Percentiles rank a stretch among this genome's conserved stretches.
Conservation (phyloP, 2,888 invertebrate genomes). For the Philereme transversata region DNA sequence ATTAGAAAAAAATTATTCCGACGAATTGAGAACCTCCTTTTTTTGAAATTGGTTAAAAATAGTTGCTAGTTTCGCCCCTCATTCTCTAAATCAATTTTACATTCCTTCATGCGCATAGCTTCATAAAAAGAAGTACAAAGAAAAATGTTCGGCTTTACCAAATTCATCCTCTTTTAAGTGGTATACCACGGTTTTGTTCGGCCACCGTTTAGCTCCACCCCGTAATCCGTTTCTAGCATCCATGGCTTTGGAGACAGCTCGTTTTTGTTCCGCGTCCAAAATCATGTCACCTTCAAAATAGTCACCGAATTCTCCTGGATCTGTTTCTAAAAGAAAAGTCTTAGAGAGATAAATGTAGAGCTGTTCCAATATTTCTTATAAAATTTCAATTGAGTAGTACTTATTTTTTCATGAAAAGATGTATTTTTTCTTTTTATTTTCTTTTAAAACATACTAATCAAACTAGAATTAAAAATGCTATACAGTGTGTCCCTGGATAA, state of each 20-base stretch:
- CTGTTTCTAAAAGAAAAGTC: slow-evolving; percentile 4
- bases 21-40: too few species aligned
- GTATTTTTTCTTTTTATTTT: too few species aligned
- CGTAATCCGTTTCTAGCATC: slow-evolving; percentile 69
- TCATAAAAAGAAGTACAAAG: background rate
- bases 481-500: too few species aligned
- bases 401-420: too few species aligned
- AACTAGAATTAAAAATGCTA: too few species aligned
- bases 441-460: too few species aligned
- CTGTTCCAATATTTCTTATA: background rate
- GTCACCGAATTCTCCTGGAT: slow-evolving; percentile 61
- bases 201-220: slow-evolving; percentile 73
- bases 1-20: too few species aligned
- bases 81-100: too few species aligned
- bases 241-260: slow-evolving; percentile 52
- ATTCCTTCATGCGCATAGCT: too few species aligned
- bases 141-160: slow-evolving; percentile 58
- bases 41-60: too few species aligned
- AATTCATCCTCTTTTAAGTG: slow-evolving; percentile 69
- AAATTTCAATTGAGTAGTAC: too few species aligned
- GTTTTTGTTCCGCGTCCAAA: slow-evolving; percentile 56
- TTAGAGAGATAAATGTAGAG: background rate
- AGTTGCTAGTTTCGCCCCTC: too few species aligned
- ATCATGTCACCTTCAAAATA: slow-evolving; percentile 81
- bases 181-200: slow-evolving; percentile 71